Conservation (phyloP, 2,113 vertebrate genomes). For the Nestor notabilis region DNA sequence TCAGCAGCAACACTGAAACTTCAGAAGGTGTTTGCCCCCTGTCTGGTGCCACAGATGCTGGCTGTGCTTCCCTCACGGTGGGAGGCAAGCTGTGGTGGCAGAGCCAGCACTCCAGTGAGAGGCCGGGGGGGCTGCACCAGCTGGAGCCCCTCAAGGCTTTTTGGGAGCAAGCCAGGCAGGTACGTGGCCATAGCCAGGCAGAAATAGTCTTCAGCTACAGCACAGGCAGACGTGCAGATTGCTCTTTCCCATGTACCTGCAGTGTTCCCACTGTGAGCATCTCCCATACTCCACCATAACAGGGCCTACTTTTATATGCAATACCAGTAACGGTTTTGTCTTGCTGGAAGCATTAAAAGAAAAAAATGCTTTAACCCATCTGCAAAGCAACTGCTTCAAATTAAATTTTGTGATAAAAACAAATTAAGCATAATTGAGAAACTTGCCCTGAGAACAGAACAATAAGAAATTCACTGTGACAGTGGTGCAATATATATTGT, state of each 20-base stretch:
- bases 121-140: neutral
- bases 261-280: fast-evolving
- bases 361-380: neutral
- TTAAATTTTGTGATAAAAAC: constrained; percentile 4
- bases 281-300: neutral
- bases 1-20: neutral
- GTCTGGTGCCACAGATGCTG: neutral
- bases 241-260: neutral
- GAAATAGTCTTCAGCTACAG: neutral
- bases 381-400: constrained; percentile 21
- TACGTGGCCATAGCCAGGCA: fast-evolving
- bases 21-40: neutral
- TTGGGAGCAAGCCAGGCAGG: neutral
- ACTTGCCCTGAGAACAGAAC: neutral
- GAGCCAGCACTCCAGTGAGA: neutral
- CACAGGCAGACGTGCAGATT: neutral
- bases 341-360: neutral
- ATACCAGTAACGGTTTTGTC: neutral
- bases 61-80: neutral
- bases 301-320: neutral
- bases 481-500: neutral
- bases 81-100: neutral
- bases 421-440: constrained; percentile 11
- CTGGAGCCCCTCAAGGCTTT: neutral
- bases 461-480: neutral